These are phyloP conservation scores for Cyanoderma ruficeps DNA, from an alignment of 2,113 vertebrate genomes.

Conservation along the genomic window DNA sequence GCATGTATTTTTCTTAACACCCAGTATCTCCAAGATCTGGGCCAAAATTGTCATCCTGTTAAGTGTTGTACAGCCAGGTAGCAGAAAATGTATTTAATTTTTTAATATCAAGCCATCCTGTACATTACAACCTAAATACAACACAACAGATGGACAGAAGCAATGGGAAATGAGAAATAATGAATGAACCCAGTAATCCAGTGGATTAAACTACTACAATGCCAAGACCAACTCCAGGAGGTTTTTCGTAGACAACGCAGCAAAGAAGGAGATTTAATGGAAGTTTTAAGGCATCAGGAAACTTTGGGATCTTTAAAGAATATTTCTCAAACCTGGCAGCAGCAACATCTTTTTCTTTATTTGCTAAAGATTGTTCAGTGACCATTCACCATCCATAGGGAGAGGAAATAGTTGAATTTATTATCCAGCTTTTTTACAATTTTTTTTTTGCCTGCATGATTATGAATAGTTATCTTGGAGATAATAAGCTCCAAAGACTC, in stretches of 20 bases:
- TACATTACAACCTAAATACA: not conserved
- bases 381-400: not conserved
- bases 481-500: not conserved
- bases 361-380: not conserved
- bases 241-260: not conserved
- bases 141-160: not conserved
- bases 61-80: not conserved
- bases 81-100: not conserved
- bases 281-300: not conserved
- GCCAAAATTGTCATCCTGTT: not conserved
- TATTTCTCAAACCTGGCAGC: not conserved
- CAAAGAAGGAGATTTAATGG: not conserved
- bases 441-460: not conserved
- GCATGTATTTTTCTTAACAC: not conserved
- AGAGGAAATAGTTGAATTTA: not conserved
- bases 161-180: not conserved
- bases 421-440: not conserved
- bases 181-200: not conserved
- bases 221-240: not conserved
- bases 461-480: not conserved
- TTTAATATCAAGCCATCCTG: not conserved
- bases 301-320: not conserved
- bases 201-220: not conserved
- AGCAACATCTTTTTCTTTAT: not conserved
- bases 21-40: not conserved